phyloP scores from a whole-genome alignment of 2,113 vertebrate species.

The Globicephala melas region DNA sequence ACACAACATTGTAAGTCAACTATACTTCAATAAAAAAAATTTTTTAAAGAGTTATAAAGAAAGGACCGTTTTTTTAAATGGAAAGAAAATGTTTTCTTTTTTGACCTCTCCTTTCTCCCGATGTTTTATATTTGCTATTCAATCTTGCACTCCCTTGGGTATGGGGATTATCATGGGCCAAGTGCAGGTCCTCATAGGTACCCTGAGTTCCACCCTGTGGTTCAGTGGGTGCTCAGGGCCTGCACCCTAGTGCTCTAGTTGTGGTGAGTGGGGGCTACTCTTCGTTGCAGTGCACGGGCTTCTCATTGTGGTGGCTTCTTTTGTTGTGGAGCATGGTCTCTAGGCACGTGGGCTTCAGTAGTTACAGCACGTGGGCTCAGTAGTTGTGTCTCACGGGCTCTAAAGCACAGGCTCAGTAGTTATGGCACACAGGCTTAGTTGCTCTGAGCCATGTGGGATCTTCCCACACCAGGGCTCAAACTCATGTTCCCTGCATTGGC shows the following conservation, averaged over 20 bases:
- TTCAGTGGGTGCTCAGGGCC: not conserved
- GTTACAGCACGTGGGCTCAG: too few species aligned
- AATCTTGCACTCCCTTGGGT: not conserved
- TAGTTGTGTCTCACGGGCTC: rapidly evolving
- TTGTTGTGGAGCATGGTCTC: too few species aligned
- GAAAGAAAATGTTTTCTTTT: not conserved
- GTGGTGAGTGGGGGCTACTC: too few species aligned
- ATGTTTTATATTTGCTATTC: not conserved
- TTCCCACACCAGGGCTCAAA: too few species aligned
- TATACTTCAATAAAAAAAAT: not conserved
- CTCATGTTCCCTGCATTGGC: too few species aligned
- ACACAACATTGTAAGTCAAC: not conserved
- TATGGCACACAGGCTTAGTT: rapidly evolving
- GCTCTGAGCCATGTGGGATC: too few species aligned
- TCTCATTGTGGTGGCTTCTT: too few species aligned
- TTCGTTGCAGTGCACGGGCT: rapidly evolving
- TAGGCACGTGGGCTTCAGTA: too few species aligned
- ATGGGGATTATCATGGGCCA: not conserved
- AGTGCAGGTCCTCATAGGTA: not conserved
- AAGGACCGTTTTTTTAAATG: not conserved
- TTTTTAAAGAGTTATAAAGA: not conserved
- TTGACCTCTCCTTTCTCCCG: not conserved
- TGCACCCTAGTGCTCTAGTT: too few species aligned
- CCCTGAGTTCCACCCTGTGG: rapidly evolving
- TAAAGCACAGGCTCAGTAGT: too few species aligned